A percentile compares a stretch with the other conserved stretches of the same genome.
Evolutionary conservation across 2,113 vertebrate genomes (phyloP).

Genomic region (Syngnathus floridae): DNA sequence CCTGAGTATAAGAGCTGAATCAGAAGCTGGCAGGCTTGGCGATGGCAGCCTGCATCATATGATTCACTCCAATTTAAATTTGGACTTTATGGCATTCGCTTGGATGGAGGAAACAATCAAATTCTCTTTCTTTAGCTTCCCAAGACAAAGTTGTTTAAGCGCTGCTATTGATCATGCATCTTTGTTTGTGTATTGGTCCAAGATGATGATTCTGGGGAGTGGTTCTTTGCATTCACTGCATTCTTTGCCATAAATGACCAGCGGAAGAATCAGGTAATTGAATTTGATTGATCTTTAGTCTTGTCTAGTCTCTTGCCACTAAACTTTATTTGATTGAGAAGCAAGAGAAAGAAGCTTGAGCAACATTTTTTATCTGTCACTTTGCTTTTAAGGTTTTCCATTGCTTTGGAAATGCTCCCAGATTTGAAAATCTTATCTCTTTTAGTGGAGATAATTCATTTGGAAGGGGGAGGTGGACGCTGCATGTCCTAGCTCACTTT

Average conservation of each 20-base stretch:
- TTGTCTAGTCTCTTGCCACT: not conserved
- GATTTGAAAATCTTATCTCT: not conserved
- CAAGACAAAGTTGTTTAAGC: slow-evolving; percentile 24
- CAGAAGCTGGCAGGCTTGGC: slow-evolving; percentile 50
- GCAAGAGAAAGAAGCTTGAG: not conserved
- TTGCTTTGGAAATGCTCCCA: not conserved
- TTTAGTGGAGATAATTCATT: not conserved
- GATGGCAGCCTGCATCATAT: slow-evolving; percentile 34
- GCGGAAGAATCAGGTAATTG: slow-evolving; percentile 50
- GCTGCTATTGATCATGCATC: slow-evolving; percentile 44
- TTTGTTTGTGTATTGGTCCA: slow-evolving; percentile 26
- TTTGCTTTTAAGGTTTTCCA: not conserved
- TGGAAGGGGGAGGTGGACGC: too few relatives aligned
- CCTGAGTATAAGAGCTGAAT: slow-evolving; percentile 53
- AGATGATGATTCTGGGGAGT: slow-evolving; percentile 40
- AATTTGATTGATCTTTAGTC: slow-evolving; percentile 19
- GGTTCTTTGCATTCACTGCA: slow-evolving; percentile 40
- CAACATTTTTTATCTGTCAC: not conserved
- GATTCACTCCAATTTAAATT: slow-evolving; percentile 48
- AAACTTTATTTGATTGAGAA: not conserved
- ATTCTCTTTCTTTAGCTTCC: slow-evolving; percentile 28
- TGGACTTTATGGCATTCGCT: slow-evolving; percentile 33
- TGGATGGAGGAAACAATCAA: slow-evolving; percentile 17
- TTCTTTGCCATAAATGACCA: slow-evolving; percentile 44
- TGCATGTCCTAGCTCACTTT: not conserved